Conservation (phyloP, 2,113 vertebrate genomes). For the Poecilia latipinna region DNA sequence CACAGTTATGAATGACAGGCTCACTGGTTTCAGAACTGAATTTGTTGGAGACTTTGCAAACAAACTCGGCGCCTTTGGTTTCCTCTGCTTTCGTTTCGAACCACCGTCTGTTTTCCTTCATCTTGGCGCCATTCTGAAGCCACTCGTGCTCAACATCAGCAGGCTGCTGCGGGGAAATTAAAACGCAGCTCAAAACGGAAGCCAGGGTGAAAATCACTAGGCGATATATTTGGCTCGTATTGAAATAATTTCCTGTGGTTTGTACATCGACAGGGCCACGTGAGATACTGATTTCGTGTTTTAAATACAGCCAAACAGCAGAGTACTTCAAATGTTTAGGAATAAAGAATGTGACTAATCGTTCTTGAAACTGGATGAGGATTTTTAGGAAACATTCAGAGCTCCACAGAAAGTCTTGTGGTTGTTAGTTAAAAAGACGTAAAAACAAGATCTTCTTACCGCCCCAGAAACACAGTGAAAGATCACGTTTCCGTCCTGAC, state of each 20-base stretch:
- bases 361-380: too few species aligned
- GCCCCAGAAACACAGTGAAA: fast-evolving
- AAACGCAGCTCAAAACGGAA: background rate
- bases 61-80: fast-evolving
- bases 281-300: too few species aligned
- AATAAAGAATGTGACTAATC: too few species aligned
- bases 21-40: background rate
- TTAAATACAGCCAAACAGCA: too few species aligned
- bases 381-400: too few species aligned
- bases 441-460: constrained; percentile 42
- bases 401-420: too few species aligned
- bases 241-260: too few species aligned
- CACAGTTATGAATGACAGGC: fast-evolving
- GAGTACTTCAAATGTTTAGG: too few species aligned
- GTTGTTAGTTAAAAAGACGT: background rate
- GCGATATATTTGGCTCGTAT: too few species aligned
- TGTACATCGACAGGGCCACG: too few species aligned
- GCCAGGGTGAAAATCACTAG: too few species aligned
- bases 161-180: background rate
- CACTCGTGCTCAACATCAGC: background rate
- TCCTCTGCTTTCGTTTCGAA: fast-evolving
- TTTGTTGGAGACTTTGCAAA: background rate
- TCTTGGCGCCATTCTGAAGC: fast-evolving
- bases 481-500: fast-evolving
- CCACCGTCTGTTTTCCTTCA: fast-evolving